Evolutionary conservation across 1,140 invertebrate species (phyloP), one percentile per base, ranked within the genome.

Genomic region (Scaptodrosophila lebanonensis): DNA sequence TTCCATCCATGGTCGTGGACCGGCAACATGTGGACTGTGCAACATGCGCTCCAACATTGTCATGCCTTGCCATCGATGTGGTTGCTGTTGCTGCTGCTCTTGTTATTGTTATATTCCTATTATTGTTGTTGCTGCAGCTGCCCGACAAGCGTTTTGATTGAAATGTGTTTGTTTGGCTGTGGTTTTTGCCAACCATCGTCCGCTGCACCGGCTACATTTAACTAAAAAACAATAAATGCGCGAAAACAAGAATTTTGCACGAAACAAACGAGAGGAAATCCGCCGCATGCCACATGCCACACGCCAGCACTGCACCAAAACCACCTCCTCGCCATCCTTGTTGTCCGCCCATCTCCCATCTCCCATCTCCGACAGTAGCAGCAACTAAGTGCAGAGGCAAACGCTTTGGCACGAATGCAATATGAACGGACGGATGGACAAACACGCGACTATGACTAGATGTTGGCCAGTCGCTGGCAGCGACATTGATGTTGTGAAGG

Each of bases 91-190:
- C 32, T 43, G 12, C 22, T 35, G 9, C 22, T 32, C 12, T 33
- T 51, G 30, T 7, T 35, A 18, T 12, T 32, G 52, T 2, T 30
- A 8, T 8, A 25, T 8, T 8, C 3, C 8, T 25, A 4, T 25
- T 25, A 35, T 3, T 51, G 36, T n/a, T 32, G 36, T 56, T 56
- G 58, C 43, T 61, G 43, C 38, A 48, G 39, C 36, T 47, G 43
- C 53, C 53, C 51, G 45, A 73, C 59, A 58, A 50, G 45, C 57
- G 59, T 73, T 79, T 73, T 73, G 75, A 79, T 79, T 79, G 68
- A 79, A 79, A 79, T 82, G 68, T 79, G 75, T 73, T 79, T 79
- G 75, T 82, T 79, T 73, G 68, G 65, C 75, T 73, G 68, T 56
- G 64, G 64, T 60, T 72, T 68, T 56, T 51, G 42, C 49, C 48